Base-by-base conservation (phyloP, 2,888 invertebrate species). In the Synergus laeviventris region DNA sequence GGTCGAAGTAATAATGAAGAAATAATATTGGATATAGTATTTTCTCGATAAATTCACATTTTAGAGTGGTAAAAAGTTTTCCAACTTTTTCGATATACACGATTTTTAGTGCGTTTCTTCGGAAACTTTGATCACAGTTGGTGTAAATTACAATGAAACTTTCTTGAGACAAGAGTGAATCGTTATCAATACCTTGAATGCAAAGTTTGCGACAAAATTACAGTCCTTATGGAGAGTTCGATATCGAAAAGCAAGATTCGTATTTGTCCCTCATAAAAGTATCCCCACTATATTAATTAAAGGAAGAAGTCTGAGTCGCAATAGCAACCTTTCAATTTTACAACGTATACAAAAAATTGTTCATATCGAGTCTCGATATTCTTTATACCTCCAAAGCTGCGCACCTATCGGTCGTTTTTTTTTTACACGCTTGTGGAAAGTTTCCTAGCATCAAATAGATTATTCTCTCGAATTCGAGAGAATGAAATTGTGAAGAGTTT, bases 321-420 rank as follows among this genome's bases (percentile, higher is more conserved):
- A 49, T 24, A 70, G 3, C 24, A 31, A n/a, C n/a, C 70, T 70
- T 49, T 49, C 49, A 49, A 49, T 70, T 49, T 49, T 70, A n/a
- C 49, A 70, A 66, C 45, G 66, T 9, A 31, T 24, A 66, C 42
- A 66, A 66, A 45, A 66, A 66, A 16, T 7, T 64, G 66, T 42
- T 66, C 24, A 45, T 66, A 66, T 66, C 24, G 66, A 45, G 45
- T 42, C 24, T 66, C 66, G 16, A 66, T 66, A 45, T 42, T 66
- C 45, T 42, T 24, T 66, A 8, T 66, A 24, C 42, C 21, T 21
- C 42, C 16, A 24, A 45, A 45, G 24, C 45, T 66, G 66, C 42
- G 42, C 31, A 1, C 24, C 31, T 24, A 31, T 49, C n/a, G 49
- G n/a, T n/a, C n/a, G n/a, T 49, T n/a, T 8, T 16, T 5, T 45